phyloP scores from a whole-genome alignment of 2,113 vertebrate species.

The Corydoras maculifer region DNA sequence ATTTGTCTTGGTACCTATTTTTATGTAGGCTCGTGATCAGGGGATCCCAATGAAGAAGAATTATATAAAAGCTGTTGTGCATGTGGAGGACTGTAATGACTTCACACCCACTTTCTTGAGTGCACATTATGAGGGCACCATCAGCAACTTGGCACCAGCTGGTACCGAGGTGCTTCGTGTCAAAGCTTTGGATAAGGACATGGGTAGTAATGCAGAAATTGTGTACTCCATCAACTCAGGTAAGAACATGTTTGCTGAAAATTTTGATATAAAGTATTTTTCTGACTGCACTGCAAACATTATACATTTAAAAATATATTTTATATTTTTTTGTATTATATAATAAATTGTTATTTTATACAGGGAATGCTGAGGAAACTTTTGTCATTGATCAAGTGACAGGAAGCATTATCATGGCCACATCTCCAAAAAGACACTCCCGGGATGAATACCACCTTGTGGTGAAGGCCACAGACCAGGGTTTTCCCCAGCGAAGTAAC shows the following conservation, averaged over 20 bases:
- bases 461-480: constrained; percentile 82
- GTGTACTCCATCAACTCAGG: constrained; percentile 84
- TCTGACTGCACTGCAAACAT: no score
- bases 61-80: constrained; percentile 76
- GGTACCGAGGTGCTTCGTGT: constrained; percentile 79
- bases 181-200: constrained; percentile 80
- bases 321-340: neutral
- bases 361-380: constrained; percentile 79
- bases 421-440: constrained; percentile 62
- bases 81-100: constrained; percentile 80
- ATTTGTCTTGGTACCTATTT: neutral
- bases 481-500: constrained; percentile 77
- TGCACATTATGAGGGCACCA: constrained; percentile 67
- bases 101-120: constrained; percentile 79
- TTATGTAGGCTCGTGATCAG: constrained; percentile 83
- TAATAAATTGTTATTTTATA: constrained; percentile 32
- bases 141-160: constrained; percentile 61
- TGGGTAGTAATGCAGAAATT: constrained; percentile 79
- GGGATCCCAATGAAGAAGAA: constrained; percentile 89
- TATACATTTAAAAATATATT: no score
- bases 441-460: constrained; percentile 74
- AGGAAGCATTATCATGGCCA: constrained; percentile 76
- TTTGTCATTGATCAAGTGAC: constrained; percentile 73
- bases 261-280: no score
- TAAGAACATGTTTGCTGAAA: constrained; percentile 44